Base-by-base conservation (phyloP, 1,140 invertebrate genomes). In the Schlechtendalia chinensis region DNA sequence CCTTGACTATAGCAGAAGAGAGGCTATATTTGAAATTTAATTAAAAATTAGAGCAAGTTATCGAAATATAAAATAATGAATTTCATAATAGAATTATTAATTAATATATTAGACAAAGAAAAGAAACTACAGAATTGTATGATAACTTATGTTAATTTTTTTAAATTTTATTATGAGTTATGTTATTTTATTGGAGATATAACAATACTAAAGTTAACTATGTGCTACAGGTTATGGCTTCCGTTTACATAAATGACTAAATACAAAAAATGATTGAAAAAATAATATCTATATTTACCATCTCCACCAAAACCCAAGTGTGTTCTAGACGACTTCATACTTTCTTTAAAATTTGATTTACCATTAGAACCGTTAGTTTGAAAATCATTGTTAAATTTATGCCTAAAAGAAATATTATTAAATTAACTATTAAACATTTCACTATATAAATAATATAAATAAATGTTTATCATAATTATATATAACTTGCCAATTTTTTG, bases 221-320 rank as follows among this genome's bases (percentile, higher is more conserved):
- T 16, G 12, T 24, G 19, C 14, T 14, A 32, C 17, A 47, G 6
- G 8, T 47, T 47, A 47, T 47, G 39, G n/a, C n/a, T 69, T 67
- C 12, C 39, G 32, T 45, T 45, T 4, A n/a, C 3, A 39, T 11
- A 65, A n/a, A n/a, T n/a, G n/a, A 47, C 6, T 47, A 24, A 45
- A 22, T 53, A 71, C 10, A 3, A 71, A 27, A 22, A 27, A 53
- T 14, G 29, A 71, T 50, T 17, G 53, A 24, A 8, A 50, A 50
- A 1, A 50, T n/a, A n/a, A n/a, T 50, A 50, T 24, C n/a, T 12
- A 72, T 79, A 61, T 50, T 61, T 63, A 79, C 75, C 75, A 47
- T 79, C 75, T 63, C 75, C 75, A 1, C 75, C 75, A 63, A 79
- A 79, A 61, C 75, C 75, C 17, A 79, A 47, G 61, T 79, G 75